Evolutionary conservation across 2,797 vertebrate species (phyloP).

Genomic region (Loris lydekkerianus): DNA sequence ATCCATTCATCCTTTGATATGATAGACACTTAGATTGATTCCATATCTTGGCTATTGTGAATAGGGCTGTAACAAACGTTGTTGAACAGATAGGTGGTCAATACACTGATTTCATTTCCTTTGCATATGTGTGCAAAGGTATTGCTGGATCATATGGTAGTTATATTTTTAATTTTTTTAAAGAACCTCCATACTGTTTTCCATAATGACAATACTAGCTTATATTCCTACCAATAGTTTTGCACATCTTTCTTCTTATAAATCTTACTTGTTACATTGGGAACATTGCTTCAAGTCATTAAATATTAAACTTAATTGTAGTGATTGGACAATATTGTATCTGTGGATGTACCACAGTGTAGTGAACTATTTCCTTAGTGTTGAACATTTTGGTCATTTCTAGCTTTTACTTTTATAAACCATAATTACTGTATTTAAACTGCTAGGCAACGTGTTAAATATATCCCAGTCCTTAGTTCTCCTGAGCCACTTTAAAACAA

Average conservation of each 20-base stretch:
- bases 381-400: neutral
- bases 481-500: neutral
- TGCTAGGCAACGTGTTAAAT: neutral
- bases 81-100: neutral
- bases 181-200: neutral
- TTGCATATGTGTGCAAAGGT: neutral
- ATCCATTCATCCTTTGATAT: neutral
- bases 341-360: neutral
- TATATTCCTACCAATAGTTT: neutral
- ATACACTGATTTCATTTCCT: neutral
- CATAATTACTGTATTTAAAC: neutral
- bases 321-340: neutral
- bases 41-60: neutral
- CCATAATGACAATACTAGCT: neutral
- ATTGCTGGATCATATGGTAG: neutral
- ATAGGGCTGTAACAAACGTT: neutral
- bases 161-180: neutral
- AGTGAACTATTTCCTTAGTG: neutral
- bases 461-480: neutral
- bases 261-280: neutral
- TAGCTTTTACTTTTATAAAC: slow-evolving; percentile 34
- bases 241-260: slow-evolving; percentile 36
- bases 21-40: neutral
- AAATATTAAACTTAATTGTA: neutral
- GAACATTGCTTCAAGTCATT: neutral